Conservation (phyloP, 2,888 invertebrate species). For the Agrotis clavis region DNA sequence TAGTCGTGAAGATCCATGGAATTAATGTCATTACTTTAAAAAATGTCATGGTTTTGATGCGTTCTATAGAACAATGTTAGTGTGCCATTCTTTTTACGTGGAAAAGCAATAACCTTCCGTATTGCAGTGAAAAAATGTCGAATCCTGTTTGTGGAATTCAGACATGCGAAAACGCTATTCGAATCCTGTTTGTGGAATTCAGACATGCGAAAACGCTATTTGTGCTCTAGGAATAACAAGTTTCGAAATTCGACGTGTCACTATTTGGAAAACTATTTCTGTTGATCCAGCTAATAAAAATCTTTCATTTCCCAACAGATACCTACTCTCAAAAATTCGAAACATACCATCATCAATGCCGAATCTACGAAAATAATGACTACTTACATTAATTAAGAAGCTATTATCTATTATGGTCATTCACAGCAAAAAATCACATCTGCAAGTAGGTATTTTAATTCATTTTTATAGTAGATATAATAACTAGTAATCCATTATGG, state of each 20-base stretch:
- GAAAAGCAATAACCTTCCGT: constrained; percentile 22
- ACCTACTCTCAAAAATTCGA: neutral
- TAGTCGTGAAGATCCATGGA: constrained; percentile 24
- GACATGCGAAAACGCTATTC: constrained; percentile 16
- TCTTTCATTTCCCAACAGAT: neutral
- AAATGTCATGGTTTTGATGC: constrained; percentile 39
- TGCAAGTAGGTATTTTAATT: neutral
- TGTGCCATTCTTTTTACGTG: constrained; percentile 10
- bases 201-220: constrained; percentile 18
- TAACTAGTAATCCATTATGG: neutral
- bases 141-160: constrained; percentile 15
- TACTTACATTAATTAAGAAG: neutral
- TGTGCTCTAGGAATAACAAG: constrained; percentile 3
- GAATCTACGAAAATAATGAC: neutral
- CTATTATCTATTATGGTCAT: neutral
- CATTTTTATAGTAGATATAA: neutral
- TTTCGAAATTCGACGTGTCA: neutral
- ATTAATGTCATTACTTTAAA: constrained; percentile 12
- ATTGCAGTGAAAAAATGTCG: constrained; percentile 22
- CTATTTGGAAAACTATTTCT: neutral
- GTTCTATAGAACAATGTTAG: constrained; percentile 23
- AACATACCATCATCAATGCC: neutral
- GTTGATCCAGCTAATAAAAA: neutral
- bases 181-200: constrained; percentile 14
- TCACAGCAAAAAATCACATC: neutral